A percentile compares a stretch with the other conserved stretches of the same genome.
Evolutionary conservation across 2,113 vertebrate species (phyloP).

Genomic region (Nipponia nippon): DNA sequence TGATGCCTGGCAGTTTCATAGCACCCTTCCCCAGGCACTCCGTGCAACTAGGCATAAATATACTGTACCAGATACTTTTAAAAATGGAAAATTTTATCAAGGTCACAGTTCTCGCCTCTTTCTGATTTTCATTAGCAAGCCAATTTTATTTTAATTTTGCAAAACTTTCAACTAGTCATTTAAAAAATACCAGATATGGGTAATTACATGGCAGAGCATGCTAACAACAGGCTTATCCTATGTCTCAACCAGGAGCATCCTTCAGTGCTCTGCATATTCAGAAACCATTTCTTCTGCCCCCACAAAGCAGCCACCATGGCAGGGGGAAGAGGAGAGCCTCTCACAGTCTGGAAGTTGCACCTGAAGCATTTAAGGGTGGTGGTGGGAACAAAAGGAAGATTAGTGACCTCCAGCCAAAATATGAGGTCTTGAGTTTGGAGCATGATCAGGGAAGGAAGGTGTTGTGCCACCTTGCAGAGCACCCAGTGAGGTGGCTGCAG

Average conservation of each 20-base stretch:
- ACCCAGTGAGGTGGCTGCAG: not conserved
- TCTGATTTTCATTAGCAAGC: constrained; percentile 15
- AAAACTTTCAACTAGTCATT: not conserved
- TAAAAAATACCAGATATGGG: not conserved
- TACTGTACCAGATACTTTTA: not conserved
- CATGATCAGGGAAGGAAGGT: not conserved
- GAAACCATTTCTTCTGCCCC: not conserved
- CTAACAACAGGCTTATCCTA: not conserved
- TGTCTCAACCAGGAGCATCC: not conserved
- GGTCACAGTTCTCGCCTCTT: not conserved
- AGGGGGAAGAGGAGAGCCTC: not conserved
- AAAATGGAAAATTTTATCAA: constrained; percentile 1
- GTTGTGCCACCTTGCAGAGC: too few species aligned
- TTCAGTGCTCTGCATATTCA: not conserved
- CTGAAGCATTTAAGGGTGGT: not conserved
- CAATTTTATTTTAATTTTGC: not conserved
- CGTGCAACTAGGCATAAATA: not conserved
- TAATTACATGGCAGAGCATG: not conserved
- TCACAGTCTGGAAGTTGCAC: not conserved
- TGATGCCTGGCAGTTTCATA: not conserved
- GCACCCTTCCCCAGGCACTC: not conserved
- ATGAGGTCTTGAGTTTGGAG: not conserved
- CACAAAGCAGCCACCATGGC: rapidly evolving
- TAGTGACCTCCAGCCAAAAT: not conserved
- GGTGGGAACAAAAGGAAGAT: not conserved